phyloP scores from a whole-genome alignment of 1,140 invertebrate species.

The Laodelphax striatellus region DNA sequence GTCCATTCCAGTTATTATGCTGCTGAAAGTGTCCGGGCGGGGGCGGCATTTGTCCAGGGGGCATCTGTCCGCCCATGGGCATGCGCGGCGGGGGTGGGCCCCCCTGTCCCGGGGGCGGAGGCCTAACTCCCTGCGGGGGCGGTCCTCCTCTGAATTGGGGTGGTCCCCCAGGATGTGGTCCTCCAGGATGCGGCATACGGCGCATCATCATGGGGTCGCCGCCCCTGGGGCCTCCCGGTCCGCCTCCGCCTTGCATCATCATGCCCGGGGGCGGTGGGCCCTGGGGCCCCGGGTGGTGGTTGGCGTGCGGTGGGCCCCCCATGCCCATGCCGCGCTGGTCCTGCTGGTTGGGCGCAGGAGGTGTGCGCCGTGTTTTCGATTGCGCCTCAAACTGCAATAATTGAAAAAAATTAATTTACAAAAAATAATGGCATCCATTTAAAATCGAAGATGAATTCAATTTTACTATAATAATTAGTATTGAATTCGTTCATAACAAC shows the following conservation, averaged over 20 bases:
- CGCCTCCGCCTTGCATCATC: conserved; percentile 30
- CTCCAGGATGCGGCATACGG: conserved; percentile 13
- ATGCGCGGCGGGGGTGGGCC: not conserved
- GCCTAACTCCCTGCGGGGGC: conserved; percentile 8
- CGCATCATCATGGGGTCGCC: conserved; percentile 26
- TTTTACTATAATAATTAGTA: no score
- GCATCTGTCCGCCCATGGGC: conserved; percentile 26
- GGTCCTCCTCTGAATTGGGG: conserved; percentile 15
- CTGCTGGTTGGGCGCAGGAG: conserved; percentile 32
- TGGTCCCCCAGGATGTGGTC: conserved; percentile 14
- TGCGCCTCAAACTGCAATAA: conserved; percentile 70
- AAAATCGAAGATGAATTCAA: no score
- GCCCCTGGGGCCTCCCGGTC: conserved; percentile 38
- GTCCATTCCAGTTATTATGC: conserved; percentile 34
- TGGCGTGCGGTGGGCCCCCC: conserved; percentile 12
- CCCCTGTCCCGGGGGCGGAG: conserved; percentile 2
- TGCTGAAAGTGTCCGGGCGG: conserved; percentile 33
- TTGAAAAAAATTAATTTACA: no score
- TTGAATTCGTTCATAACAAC: no score
- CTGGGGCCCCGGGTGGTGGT: conserved; percentile 9
- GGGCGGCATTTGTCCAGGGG: conserved; percentile 18
- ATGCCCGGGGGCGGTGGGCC: conserved; percentile 10
- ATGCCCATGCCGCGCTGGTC: conserved; percentile 25
- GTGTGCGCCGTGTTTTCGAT: conserved; percentile 73
- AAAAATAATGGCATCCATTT: no score